Base-by-base conservation (phyloP, 2,113 vertebrate species). In the Brachyhypopomus occidentalis region DNA sequence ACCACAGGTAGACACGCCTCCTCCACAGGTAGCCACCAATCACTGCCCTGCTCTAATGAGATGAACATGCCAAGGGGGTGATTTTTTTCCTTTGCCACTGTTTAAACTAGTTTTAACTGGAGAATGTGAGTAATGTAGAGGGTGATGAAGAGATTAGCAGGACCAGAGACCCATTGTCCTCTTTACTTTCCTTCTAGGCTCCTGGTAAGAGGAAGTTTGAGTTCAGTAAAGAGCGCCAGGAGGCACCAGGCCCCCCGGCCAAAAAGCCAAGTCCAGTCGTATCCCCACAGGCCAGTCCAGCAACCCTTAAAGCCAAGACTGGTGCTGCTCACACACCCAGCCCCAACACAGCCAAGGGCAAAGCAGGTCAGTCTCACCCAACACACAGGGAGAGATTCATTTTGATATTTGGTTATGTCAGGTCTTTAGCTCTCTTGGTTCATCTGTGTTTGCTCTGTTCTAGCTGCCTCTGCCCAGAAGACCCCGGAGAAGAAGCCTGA, bases 141-240 rank as follows among this genome's bases (percentile, higher is more conserved):
- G 45, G 12, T 6, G 41, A 7, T 11, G 5, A 11, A 48, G 11
- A 60, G 20, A 60, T n/a, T 4, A n/a, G 58, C 8, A 60, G 16
- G 56, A 64, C 23, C 12, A n/a, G n/a, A 19, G 23, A 64, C 11
- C 11, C 16, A 17, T 9, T 67, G 23, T 3, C 4, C 19, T 52
- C 4, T 36, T 16, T 60, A 17, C 16, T 17, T 3, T 67, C 34
- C 7, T 20, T 8, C 2, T 38, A 85, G 79, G 27, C 45, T 0
- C 91, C 94, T 20, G 90, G 90, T 30, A 97, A 96, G 90, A 93
- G 93, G 82, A 97, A 95, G 87, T 93, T 95, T 91, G 95, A 96
- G 88, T 94, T 96, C 83, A 94, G 84, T 85, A 95, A 95, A 84
- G 95, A 95, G 85, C 93, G 87, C 1, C 84, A 84, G 88, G 91